Evolutionary conservation across 2,888 invertebrate species (phyloP).

Genomic region (Pyrocoelia pectoralis): DNA sequence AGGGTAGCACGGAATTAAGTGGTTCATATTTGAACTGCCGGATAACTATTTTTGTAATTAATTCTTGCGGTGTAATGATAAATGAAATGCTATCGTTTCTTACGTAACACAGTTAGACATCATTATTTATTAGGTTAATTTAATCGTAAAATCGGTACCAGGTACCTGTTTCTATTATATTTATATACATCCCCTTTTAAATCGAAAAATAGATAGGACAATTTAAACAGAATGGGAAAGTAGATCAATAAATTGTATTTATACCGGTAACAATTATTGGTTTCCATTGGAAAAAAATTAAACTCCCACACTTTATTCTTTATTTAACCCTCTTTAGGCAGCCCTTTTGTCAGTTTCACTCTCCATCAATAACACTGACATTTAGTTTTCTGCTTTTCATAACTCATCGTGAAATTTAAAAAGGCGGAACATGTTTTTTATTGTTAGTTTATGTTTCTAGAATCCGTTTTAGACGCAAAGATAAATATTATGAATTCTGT

Average conservation of each 20-base stretch:
- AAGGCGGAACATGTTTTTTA: conserved; percentile 28
- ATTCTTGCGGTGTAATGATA: background rate
- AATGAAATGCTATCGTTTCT: background rate
- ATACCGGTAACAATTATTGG: too few species aligned
- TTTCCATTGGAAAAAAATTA: too few species aligned
- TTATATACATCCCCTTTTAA: too few species aligned
- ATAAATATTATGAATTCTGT: conserved; percentile 31
- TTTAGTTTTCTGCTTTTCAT: conserved; percentile 17
- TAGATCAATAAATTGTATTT: too few species aligned
- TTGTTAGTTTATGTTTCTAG: conserved; percentile 31
- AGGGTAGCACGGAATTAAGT: conserved; percentile 45
- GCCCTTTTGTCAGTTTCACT: too few species aligned
- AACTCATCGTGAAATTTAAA: conserved; percentile 20
- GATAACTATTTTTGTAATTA: background rate
- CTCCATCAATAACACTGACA: background rate
- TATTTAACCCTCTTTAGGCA: too few species aligned
- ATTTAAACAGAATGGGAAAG: too few species aligned
- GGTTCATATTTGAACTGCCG: conserved; percentile 16
- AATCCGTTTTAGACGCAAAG: conserved; percentile 31
- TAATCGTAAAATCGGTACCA: conserved; percentile 10
- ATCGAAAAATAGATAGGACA: too few species aligned
- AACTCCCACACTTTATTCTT: too few species aligned
- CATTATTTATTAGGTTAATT: background rate
- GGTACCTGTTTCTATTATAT: conserved; percentile 15
- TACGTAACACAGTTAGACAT: background rate